Evolutionary conservation across 2,113 vertebrate species (phyloP).

Genomic region (Micronycteris hirsuta): DNA sequence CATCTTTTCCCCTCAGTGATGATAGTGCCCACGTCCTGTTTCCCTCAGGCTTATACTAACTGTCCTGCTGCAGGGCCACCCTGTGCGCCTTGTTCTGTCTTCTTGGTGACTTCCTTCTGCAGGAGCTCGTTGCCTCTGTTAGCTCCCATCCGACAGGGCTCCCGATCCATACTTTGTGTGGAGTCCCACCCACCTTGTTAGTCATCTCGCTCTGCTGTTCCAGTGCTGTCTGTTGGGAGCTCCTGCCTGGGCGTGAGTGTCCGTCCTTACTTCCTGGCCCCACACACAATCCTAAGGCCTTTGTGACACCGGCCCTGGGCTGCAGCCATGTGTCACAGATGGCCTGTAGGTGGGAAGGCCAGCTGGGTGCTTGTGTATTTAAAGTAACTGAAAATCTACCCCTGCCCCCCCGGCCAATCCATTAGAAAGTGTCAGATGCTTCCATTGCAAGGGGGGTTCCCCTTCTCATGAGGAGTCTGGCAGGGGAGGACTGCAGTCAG

Average conservation of each 20-base stretch:
- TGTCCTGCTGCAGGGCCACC: background rate
- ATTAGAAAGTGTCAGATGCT: background rate
- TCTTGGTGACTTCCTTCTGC: background rate
- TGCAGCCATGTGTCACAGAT: background rate
- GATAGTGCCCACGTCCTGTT: fast-evolving
- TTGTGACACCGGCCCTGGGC: background rate
- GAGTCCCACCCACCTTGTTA: fast-evolving
- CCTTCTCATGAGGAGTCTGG: fast-evolving
- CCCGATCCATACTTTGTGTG: fast-evolving
- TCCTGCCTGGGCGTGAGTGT: background rate
- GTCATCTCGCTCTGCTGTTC: background rate
- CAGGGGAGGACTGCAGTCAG: background rate
- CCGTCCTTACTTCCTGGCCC: background rate
- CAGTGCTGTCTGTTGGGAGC: background rate
- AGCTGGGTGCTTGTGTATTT: background rate
- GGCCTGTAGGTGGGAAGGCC: background rate
- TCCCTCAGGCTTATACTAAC: too few species aligned
- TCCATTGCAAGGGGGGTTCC: background rate
- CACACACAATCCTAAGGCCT: background rate
- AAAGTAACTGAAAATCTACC: background rate
- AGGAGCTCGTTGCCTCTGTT: background rate
- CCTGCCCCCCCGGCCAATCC: fast-evolving
- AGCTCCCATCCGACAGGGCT: fast-evolving
- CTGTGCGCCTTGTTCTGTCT: too few species aligned
- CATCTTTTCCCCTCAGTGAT: background rate